These are phyloP conservation scores for Acronicta alni DNA, from an alignment of 2,888 invertebrate species.

Conservation along the genomic window DNA sequence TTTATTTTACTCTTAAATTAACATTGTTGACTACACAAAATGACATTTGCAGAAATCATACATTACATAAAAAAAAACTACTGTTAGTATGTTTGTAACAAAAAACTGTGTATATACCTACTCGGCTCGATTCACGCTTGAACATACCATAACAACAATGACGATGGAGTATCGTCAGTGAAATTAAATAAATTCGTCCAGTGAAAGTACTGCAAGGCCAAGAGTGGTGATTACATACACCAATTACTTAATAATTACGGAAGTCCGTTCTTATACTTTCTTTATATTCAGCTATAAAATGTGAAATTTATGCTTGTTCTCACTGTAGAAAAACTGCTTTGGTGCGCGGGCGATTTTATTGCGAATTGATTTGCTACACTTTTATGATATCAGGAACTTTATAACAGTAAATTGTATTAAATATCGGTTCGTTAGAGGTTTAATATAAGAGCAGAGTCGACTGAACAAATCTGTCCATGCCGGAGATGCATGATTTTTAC, in stretches of 20 bases:
- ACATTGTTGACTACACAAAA: no score
- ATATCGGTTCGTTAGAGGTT: no score
- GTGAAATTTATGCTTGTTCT: conserved; percentile 20
- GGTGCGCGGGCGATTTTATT: conserved; percentile 13
- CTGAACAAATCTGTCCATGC: no score
- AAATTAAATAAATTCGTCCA: conserved; percentile 58
- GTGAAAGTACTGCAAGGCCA: conserved; percentile 57
- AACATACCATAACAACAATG: conserved; percentile 39
- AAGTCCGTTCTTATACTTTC: conserved; percentile 34
- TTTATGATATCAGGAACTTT: conserved; percentile 15
- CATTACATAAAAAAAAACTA: neutral
- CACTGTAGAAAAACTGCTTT: conserved; percentile 10
- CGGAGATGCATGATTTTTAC: no score
- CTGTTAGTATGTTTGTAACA: neutral
- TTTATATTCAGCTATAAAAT: conserved; percentile 32
- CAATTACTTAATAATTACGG: conserved; percentile 46
- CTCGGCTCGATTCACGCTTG: conserved; percentile 18
- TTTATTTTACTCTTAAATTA: no score
- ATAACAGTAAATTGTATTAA: neutral
- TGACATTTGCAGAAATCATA: neutral
- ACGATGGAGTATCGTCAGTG: conserved; percentile 37
- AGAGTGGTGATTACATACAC: conserved; percentile 45
- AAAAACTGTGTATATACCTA: neutral
- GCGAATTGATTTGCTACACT: conserved; percentile 8
- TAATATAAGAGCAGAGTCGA: no score